A percentile compares a stretch with the other conserved stretches of the same genome.
Conservation (phyloP, 2,113 vertebrate species). For the Triplophysa tibetana region DNA sequence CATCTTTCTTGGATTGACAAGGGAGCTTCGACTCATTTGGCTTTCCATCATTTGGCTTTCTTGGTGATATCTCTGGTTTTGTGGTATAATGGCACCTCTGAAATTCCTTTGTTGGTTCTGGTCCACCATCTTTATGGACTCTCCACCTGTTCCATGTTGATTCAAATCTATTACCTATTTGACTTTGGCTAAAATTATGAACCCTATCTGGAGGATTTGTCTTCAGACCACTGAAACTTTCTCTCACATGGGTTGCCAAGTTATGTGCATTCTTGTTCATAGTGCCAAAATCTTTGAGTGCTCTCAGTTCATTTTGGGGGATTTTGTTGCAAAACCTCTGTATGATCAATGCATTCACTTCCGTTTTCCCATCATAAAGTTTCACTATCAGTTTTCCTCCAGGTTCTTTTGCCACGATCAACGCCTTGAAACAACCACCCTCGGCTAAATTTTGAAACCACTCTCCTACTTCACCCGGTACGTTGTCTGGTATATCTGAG, state of each 20-base stretch:
- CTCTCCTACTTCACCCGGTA: constrained; percentile 68
- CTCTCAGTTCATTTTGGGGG: constrained; percentile 31
- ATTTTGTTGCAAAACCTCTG: constrained; percentile 67
- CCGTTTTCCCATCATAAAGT: constrained; percentile 78
- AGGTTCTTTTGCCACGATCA: constrained; percentile 83
- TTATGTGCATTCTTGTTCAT: constrained; percentile 3
- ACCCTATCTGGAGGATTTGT: background rate
- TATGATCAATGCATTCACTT: constrained; percentile 83
- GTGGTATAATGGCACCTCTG: background rate
- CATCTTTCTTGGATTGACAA: constrained; percentile 33
- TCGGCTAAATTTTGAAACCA: constrained; percentile 83
- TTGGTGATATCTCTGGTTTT: background rate
- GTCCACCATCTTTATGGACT: constrained; percentile 6
- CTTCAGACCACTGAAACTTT: background rate
- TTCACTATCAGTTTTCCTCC: constrained; percentile 85
- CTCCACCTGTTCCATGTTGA: constrained; percentile 41
- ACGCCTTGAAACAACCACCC: constrained; percentile 74
- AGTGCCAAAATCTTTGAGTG: constrained; percentile 16
- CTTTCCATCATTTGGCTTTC: background rate
- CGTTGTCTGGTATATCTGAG: constrained; percentile 73
- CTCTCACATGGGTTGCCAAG: background rate
- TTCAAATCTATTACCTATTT: background rate
- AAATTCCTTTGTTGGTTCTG: background rate
- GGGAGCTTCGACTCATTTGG: background rate
- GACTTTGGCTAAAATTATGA: constrained; percentile 23